Conservation (phyloP, 1,140 invertebrate genomes). For the Mya arenaria region DNA sequence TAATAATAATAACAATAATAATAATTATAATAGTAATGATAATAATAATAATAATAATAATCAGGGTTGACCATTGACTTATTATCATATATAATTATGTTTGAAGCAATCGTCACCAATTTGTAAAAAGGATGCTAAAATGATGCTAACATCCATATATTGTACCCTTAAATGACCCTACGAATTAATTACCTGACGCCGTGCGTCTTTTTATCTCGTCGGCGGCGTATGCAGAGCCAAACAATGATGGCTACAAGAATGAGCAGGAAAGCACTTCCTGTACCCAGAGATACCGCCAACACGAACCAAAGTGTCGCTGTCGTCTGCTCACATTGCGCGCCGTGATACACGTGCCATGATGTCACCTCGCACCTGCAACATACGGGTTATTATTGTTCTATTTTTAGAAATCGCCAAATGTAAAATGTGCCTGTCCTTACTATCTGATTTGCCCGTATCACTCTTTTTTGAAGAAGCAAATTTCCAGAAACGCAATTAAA, state of each 20-base stretch:
- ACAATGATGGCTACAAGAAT: conserved; percentile 5
- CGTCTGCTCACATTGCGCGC: conserved; percentile 8
- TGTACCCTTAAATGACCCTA: not conserved
- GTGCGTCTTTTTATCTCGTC: not conserved
- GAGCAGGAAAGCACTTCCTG: conserved; percentile 1
- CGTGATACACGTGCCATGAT: conserved; percentile 40
- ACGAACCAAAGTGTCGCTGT: conserved; percentile 27
- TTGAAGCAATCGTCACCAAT: too few species aligned
- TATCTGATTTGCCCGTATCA: too few species aligned
- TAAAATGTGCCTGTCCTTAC: too few species aligned
- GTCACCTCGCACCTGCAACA: conserved; percentile 25
- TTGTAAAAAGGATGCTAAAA: not conserved
- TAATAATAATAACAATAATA: too few species aligned
- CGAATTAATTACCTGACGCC: not conserved
- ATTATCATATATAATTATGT: too few species aligned
- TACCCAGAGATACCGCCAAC: conserved; percentile 17
- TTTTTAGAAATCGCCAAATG: too few species aligned
- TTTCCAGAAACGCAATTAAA: too few species aligned
- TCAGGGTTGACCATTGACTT: too few species aligned
- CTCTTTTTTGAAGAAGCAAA: too few species aligned
- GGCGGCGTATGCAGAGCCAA: not conserved
- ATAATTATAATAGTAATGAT: not conserved
- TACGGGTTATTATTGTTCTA: too few species aligned
- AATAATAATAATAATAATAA: not conserved
- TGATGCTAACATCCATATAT: not conserved